phyloP scores from a whole-genome alignment of 2,797 vertebrate genomes.

The Huso huso region DNA sequence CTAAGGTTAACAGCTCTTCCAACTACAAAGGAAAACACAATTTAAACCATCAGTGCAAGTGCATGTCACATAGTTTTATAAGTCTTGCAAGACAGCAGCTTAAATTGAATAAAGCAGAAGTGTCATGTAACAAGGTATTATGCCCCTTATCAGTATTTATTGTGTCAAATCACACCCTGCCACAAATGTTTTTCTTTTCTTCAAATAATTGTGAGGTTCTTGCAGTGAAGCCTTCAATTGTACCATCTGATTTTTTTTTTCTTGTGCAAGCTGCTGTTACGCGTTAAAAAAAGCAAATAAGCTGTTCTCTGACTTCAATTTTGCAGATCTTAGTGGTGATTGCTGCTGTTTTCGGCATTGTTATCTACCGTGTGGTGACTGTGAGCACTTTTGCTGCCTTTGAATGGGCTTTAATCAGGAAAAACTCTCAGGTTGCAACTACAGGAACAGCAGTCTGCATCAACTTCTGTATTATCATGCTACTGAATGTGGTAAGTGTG shows the following conservation, averaged over 20 bases:
- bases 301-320: slow-evolving; percentile 18
- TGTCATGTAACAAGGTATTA: no score
- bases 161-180: no score
- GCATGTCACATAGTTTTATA: no score
- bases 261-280: not conserved
- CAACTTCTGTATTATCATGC: slow-evolving; percentile 91
- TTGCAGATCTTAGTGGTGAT: slow-evolving; percentile 86
- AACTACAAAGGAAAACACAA: no score
- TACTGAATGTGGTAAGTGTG: slow-evolving; percentile 81
- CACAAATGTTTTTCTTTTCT: no score
- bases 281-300: slow-evolving; percentile 11
- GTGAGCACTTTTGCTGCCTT: slow-evolving; percentile 91
- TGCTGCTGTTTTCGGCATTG: slow-evolving; percentile 84
- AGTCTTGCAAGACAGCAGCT: no score
- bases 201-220: not conserved
- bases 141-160: no score
- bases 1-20: no score
- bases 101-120: no score
- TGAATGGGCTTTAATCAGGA: slow-evolving; percentile 88
- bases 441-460: slow-evolving; percentile 88
- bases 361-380: slow-evolving; percentile 89
- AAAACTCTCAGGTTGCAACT: slow-evolving; percentile 90
- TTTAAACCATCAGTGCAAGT: no score
- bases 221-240: not conserved
- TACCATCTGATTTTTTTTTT: not conserved